Conservation (phyloP, 2,113 vertebrate species). For the Dasyornis broadbenti region DNA sequence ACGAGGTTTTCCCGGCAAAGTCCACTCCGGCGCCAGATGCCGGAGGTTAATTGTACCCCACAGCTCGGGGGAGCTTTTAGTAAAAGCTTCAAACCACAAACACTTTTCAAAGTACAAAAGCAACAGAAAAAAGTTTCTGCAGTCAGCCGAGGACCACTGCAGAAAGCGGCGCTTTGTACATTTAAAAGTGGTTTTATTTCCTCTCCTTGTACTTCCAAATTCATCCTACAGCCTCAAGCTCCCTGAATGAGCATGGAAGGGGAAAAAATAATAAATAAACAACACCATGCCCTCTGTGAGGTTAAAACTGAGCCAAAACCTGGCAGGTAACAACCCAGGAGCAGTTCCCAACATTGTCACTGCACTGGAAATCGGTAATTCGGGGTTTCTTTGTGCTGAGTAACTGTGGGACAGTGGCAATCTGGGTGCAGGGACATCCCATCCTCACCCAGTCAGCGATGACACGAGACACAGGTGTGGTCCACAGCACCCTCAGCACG, state of each 20-base stretch:
- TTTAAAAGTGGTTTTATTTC: not conserved
- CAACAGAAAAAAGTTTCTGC: not conserved
- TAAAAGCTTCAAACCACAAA: not conserved
- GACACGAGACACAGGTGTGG: fast-evolving
- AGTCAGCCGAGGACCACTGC: not conserved
- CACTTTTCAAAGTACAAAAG: not conserved
- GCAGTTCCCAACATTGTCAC: fast-evolving
- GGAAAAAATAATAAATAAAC: not conserved
- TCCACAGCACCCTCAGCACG: fast-evolving
- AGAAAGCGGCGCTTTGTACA: not conserved
- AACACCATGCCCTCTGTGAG: not conserved
- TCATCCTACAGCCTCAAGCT: not conserved
- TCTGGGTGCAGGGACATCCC: not conserved
- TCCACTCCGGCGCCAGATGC: not conserved
- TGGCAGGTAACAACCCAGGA: not conserved
- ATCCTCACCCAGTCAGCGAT: fast-evolving
- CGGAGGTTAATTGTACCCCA: not conserved
- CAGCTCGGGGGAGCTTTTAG: not conserved
- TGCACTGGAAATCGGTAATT: fast-evolving
- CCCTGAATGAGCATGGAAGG: not conserved
- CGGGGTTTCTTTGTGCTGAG: fast-evolving
- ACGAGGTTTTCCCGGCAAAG: not conserved
- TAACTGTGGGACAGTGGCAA: fast-evolving
- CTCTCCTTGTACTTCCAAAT: not conserved
- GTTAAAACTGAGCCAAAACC: not conserved